These are phyloP conservation scores for Eurystomus gularis DNA, from an alignment of 2,113 vertebrate genomes.

Conservation along the genomic window DNA sequence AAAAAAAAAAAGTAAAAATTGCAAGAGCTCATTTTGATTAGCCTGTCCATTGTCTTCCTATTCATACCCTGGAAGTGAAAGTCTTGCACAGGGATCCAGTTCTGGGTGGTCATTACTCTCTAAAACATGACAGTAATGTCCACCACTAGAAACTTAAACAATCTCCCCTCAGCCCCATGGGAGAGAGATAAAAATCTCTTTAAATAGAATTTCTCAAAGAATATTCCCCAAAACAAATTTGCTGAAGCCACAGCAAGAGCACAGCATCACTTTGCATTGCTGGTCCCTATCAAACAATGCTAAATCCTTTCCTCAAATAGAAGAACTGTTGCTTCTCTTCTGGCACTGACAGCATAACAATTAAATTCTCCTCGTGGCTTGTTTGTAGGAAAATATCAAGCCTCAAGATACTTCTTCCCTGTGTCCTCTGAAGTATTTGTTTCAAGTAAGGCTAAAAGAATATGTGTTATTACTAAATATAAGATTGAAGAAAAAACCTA, in stretches of 20 bases:
- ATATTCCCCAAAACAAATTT: neutral
- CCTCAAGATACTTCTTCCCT: neutral
- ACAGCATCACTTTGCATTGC: neutral
- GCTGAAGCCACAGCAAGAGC: neutral
- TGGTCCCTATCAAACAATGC: neutral
- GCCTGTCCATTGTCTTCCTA: neutral
- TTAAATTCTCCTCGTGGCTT: neutral
- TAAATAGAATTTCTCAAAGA: neutral
- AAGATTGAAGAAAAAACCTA: neutral
- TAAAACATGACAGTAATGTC: neutral
- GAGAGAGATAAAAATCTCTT: neutral
- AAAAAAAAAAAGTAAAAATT: neutral
- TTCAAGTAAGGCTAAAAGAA: neutral
- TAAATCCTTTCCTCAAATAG: neutral
- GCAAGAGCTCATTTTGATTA: neutral
- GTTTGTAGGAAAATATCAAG: neutral
- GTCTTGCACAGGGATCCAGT: neutral
- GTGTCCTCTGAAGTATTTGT: neutral
- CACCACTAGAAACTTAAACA: neutral
- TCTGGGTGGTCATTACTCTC: neutral
- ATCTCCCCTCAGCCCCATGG: neutral
- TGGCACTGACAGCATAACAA: neutral
- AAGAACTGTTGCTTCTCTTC: neutral
- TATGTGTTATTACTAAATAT: neutral
- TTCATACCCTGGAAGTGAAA: neutral